Evolutionary conservation across 2,888 invertebrate genomes (phyloP).

Genomic region (Phengaris alcon): DNA sequence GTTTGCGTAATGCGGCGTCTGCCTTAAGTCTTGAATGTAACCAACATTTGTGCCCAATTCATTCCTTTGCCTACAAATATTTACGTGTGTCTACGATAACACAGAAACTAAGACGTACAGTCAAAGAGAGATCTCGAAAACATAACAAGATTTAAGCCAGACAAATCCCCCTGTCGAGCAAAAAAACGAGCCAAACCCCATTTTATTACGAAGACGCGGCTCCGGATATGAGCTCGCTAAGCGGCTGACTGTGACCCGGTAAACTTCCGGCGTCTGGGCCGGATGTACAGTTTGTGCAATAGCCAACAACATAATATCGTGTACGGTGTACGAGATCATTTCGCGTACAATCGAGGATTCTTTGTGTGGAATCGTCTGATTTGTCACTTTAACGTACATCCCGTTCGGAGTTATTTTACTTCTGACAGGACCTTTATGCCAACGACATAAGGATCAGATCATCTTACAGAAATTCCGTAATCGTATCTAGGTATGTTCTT

Average conservation of each 20-base stretch:
- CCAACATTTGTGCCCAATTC: no score
- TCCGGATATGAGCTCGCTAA: constrained; percentile 13
- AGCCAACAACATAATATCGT: constrained; percentile 1
- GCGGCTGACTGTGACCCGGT: constrained; percentile 24
- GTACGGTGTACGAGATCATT: not conserved
- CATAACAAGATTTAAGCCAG: constrained; percentile 16
- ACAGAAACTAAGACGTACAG: no score
- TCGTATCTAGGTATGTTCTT: not conserved
- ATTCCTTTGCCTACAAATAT: no score
- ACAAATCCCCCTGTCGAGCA: not conserved
- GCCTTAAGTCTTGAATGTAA: no score
- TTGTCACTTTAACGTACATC: not conserved
- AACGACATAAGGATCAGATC: no score
- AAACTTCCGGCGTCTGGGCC: constrained; percentile 24
- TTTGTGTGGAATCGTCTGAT: not conserved
- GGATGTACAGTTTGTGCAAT: constrained; percentile 8
- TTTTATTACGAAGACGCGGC: constrained; percentile 16
- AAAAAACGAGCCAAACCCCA: constrained; percentile 4
- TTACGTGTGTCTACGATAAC: no score
- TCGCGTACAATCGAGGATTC: not conserved
- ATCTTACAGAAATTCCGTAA: not conserved
- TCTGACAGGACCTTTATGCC: no score
- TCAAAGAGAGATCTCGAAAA: not conserved
- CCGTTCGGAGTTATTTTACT: not conserved
- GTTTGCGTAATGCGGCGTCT: no score